phyloP scores from a whole-genome alignment of 2,113 vertebrate species.

The Phaethon lepturus region DNA sequence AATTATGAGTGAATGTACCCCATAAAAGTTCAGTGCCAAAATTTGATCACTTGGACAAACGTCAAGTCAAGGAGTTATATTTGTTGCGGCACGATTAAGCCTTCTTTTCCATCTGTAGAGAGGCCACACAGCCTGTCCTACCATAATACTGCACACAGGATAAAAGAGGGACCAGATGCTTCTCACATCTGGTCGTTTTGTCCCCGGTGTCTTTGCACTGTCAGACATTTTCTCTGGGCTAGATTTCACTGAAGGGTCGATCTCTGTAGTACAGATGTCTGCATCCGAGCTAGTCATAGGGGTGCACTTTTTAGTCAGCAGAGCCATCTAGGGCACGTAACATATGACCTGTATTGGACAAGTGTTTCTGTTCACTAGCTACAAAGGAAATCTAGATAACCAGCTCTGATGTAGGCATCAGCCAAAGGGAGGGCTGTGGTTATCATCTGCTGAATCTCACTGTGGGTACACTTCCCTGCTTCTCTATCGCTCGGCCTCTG shows the following conservation, averaged over 20 bases:
- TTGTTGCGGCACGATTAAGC: neutral
- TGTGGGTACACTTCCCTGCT: neutral
- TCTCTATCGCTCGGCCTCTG: neutral
- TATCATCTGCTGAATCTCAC: neutral
- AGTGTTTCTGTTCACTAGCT: neutral
- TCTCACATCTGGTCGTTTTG: neutral
- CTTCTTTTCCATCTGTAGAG: neutral
- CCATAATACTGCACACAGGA: neutral
- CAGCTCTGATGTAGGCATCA: neutral
- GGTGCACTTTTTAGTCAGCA: neutral
- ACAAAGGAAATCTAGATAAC: neutral
- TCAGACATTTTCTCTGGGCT: neutral
- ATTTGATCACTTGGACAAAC: neutral
- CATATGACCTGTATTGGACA: fast-evolving
- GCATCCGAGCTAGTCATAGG: neutral
- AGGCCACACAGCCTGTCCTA: neutral
- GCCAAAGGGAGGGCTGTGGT: neutral
- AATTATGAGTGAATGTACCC: neutral
- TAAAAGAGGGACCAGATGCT: neutral
- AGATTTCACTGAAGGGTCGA: neutral
- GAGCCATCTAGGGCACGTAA: fast-evolving
- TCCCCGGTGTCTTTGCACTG: neutral
- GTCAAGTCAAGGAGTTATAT: neutral
- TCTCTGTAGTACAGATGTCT: neutral
- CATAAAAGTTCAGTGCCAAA: neutral